These are phyloP conservation scores for Centropus unirufus DNA, from an alignment of 2,113 vertebrate genomes.

Conservation along the genomic window DNA sequence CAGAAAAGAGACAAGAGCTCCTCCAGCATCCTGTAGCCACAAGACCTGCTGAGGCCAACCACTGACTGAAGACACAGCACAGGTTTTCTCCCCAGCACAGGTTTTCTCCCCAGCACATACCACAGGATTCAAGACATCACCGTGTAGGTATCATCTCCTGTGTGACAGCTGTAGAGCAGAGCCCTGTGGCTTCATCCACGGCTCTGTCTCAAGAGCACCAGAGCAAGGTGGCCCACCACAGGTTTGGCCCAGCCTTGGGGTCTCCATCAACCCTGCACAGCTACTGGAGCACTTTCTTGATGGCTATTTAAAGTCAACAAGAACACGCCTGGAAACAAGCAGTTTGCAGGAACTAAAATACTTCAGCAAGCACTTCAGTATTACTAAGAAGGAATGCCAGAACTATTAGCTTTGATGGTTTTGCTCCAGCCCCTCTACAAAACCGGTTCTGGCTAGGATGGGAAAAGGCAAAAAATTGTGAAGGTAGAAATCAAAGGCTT, in stretches of 20 bases:
- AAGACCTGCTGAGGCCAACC: fast-evolving
- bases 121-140: not conserved
- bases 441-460: not conserved
- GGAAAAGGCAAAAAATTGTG: not conserved
- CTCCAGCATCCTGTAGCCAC: not conserved
- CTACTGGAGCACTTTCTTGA: not conserved
- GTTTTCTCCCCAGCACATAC: not conserved
- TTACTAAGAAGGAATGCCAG: not conserved
- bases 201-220: not conserved
- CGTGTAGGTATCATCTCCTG: not conserved
- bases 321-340: not conserved
- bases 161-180: not conserved
- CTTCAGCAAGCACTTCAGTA: not conserved
- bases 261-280: not conserved
- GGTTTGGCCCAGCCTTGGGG: not conserved
- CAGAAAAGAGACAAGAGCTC: not conserved
- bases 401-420: not conserved
- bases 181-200: fast-evolving
- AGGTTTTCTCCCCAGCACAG: not conserved
- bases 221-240: fast-evolving
- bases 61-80: not conserved
- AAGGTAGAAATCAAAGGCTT: not conserved
- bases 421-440: not conserved
- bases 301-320: not conserved
- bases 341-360: not conserved